Base-by-base conservation (phyloP, 2,888 invertebrate genomes). In the Sarcophaga variegata region DNA sequence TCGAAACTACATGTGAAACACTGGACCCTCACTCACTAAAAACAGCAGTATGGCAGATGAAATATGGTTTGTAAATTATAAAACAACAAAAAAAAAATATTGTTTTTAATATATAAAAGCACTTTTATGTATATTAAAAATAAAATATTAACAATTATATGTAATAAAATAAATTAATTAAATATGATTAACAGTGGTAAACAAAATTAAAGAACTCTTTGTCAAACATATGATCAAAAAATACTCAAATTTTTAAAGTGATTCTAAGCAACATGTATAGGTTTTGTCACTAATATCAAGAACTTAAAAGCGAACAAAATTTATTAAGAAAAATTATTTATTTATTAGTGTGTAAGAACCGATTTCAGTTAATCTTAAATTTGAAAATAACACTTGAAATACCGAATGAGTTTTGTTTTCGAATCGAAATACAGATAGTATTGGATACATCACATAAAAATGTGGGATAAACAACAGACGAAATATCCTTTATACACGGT, bases 1-100 rank as follows among this genome's bases (percentile, higher is more conserved):
- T 90, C 89, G 88, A 88, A 89, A 90, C 83, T 89, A 89, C 91
- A 93, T 93, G 93, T 93, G 93, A 93, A 90, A 92, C 93, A 93
- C 93, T 93, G 93, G 93, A 93, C 92, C 93, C 93, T 91, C 93
- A 93, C 93, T 91, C 93, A 93, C 93, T 93, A 91, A 92, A 93
- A 93, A 93, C 93, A 93, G 92, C 89, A 92, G 91, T 90, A 91
- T 86, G 14, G 45, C 60, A 22, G 12, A 64, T 59, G 67, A 14
- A 60, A 80, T 27, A 47, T 5, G 49, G 49, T 54, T 72, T 54
- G 22, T 63, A 63, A 76, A 59, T 75, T 59, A 67, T 27, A 25
- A 47, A 69, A 69, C 4, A 49, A 67, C 64, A 60, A 75, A 17
- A 59, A n/a, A 71, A 25, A 70, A 1, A 64, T 54, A 49, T 20